Percentiles rank a stretch among this genome's conserved stretches.
Evolutionary conservation across 2,797 vertebrate species (phyloP).

Genomic region (Vultur gryphus): DNA sequence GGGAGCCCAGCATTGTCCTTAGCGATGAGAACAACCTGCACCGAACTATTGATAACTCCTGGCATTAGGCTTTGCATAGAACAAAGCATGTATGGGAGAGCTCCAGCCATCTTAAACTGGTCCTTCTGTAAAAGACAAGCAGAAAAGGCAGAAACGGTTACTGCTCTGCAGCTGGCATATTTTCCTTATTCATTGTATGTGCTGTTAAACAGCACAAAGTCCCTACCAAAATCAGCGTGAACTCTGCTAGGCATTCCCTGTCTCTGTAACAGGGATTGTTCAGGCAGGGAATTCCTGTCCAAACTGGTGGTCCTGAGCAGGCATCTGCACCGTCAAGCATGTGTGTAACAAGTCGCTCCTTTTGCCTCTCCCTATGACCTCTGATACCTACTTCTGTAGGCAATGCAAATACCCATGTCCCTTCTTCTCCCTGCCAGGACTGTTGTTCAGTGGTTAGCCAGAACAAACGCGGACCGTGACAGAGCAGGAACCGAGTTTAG

Average conservation of each 20-base stretch:
- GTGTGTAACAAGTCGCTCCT: fast-evolving
- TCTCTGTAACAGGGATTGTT: background rate
- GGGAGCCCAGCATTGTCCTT: background rate
- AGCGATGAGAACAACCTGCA: background rate
- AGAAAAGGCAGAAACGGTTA: background rate
- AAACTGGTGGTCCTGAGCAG: background rate
- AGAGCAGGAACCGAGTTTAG: background rate
- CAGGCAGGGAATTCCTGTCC: background rate
- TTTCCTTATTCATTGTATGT: background rate
- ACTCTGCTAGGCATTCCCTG: background rate
- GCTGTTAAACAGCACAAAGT: background rate
- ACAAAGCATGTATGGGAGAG: background rate
- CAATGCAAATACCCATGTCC: background rate
- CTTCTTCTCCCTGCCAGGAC: background rate
- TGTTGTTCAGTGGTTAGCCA: background rate
- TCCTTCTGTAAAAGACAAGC: background rate
- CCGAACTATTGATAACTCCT: background rate
- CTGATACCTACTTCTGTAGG: background rate
- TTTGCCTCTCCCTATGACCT: background rate
- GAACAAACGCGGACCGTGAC: background rate
- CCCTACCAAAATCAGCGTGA: background rate
- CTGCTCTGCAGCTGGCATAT: background rate
- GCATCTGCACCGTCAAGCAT: background rate
- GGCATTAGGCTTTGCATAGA: background rate
- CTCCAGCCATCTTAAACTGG: background rate